phyloP scores from a whole-genome alignment of 2,888 invertebrate species.

The Anoplius nigerrimus region DNA sequence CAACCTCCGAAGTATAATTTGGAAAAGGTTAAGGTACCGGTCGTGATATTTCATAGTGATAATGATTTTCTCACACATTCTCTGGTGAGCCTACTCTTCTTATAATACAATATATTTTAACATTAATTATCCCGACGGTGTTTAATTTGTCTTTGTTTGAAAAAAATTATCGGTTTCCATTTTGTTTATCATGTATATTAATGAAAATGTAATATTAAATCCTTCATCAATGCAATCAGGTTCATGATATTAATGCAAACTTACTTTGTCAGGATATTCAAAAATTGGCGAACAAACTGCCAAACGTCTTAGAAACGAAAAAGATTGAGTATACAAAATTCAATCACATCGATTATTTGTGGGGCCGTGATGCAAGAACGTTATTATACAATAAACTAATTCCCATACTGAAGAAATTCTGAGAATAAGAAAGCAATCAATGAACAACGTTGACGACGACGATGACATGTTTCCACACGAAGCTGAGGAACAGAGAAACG shows the following conservation, averaged over 20 bases:
- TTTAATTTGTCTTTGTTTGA: background rate
- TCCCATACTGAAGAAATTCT: conserved; percentile 48
- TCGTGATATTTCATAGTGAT: conserved; percentile 79
- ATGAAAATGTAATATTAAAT: background rate
- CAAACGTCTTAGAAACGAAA: conserved; percentile 63
- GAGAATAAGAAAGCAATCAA: conserved; percentile 11
- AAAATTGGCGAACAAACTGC: conserved; percentile 62
- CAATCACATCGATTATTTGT: conserved; percentile 71
- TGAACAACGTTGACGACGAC: no score
- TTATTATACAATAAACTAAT: conserved; percentile 65
- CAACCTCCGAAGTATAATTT: conserved; percentile 79
- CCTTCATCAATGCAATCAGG: background rate
- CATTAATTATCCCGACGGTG: background rate
- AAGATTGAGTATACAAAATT: conserved; percentile 68
- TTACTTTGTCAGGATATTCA: conserved; percentile 61
- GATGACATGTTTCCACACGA: no score
- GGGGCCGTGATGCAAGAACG: conserved; percentile 68
- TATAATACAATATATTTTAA: background rate
- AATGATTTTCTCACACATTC: conserved; percentile 79
- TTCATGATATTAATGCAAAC: background rate
- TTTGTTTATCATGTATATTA: background rate
- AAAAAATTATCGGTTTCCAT: background rate
- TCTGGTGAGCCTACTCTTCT: conserved; percentile 47
- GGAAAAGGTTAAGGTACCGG: conserved; percentile 78
- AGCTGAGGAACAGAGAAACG: no score